Evolutionary conservation across 2,797 vertebrate genomes (phyloP), one percentile per base, ranked within the genome.

Genomic region (Echiichthys vipera): DNA sequence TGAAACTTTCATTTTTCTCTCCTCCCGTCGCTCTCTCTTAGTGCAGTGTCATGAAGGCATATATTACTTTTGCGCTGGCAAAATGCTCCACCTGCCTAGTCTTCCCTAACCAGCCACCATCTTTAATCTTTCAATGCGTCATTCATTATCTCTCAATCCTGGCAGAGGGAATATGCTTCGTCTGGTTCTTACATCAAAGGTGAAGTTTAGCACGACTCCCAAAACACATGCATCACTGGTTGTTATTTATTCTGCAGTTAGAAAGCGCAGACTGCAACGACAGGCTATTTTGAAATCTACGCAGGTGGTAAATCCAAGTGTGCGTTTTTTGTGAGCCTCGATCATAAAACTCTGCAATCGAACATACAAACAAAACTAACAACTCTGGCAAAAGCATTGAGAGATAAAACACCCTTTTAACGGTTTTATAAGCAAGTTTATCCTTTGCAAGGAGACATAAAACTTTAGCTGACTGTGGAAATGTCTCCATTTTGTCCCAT

Each of bases 61-160:
- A 67, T 56, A 67, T 65, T 70, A 63, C 55, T 40, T 78, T 76
- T 24, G 39, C 3, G 0, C 61, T 17, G 27, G 63, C 39, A 49
- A 69, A 76, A n/a, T 7, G 13, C 29, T 77, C 72, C 55, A 46
- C 85, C 74, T 57, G 66, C 69, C 59, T 83, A 67, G 58, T 80
- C 75, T 67, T 71, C 65, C 57, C 65, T 55, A 68, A 61, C 37
- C 71, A 13, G 47, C 61, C 53, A 6, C 8, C 15, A 65, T 70
- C 70, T 84, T 88, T 84, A 82, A 74, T 53, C 73, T 68, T 54
- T 80, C 77, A 76, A 79, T 49, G 5, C 43, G 1, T 63, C 63
- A 29, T 87, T 84, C 78, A 69, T 89, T 80, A 84, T 79, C 71
- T 47, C 71, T 84, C 73, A 45, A 43, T 65, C 73, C 80, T 80